phyloP scores from a whole-genome alignment of 2,797 vertebrate genomes.

The Esox lucius region DNA sequence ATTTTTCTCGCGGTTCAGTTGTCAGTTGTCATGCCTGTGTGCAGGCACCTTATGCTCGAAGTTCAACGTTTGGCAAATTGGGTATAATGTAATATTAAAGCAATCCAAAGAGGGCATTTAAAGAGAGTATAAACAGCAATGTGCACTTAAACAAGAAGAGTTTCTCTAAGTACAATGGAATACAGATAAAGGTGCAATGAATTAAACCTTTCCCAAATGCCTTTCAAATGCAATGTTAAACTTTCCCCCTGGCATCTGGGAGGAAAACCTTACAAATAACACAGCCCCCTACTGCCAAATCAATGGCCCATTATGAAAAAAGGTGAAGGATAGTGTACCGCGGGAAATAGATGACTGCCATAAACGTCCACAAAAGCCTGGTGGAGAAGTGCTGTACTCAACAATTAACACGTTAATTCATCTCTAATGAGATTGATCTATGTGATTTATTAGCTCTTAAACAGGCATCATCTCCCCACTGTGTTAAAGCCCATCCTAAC shows the following conservation, averaged over 20 bases:
- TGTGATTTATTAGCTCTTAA: slow-evolving; percentile 55
- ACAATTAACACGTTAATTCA: slow-evolving; percentile 51
- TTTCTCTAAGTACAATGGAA: not conserved
- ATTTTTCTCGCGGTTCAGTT: no score
- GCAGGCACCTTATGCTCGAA: no score
- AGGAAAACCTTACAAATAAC: not conserved
- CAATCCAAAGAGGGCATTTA: not conserved
- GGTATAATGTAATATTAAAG: not conserved
- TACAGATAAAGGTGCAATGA: not conserved
- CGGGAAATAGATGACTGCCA: slow-evolving; percentile 40
- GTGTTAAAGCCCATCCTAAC: slow-evolving; percentile 40
- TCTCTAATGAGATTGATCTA: slow-evolving; percentile 55
- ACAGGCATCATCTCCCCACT: slow-evolving; percentile 43
- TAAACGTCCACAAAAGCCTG: slow-evolving; percentile 33
- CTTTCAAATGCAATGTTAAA: not conserved
- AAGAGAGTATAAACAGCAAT: not conserved
- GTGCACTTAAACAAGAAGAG: not conserved
- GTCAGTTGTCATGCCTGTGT: no score
- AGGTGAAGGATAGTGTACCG: slow-evolving; percentile 25
- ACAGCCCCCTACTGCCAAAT: not conserved
- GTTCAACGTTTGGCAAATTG: not conserved
- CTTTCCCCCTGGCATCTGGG: not conserved
- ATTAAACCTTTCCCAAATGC: not conserved
- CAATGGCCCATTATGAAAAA: slow-evolving; percentile 29
- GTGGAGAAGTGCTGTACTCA: slow-evolving; percentile 31